phyloP scores from a whole-genome alignment of 2,888 invertebrate species.

The Amblyjoppa proteus region DNA sequence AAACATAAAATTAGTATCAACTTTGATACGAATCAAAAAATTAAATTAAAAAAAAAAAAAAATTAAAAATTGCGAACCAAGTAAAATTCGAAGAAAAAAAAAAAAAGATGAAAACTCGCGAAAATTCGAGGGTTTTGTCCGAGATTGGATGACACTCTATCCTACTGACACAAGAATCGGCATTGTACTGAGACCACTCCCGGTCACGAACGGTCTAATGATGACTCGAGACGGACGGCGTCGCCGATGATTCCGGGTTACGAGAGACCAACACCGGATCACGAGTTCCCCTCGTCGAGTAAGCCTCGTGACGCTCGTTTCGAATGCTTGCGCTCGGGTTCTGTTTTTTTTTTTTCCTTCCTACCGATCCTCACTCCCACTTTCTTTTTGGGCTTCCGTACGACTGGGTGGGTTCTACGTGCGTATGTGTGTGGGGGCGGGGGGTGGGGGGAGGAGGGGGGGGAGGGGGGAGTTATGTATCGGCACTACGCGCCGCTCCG shows the following conservation, averaged over 20 bases:
- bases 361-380: conserved; percentile 12
- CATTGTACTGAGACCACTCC: conserved; percentile 53
- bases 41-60: neutral
- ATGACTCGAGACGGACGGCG: conserved; percentile 1
- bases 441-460: too few relatives aligned
- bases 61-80: neutral
- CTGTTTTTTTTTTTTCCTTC: neutral
- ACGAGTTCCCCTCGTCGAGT: conserved; percentile 54
- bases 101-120: neutral
- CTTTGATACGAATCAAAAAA: too few relatives aligned
- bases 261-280: conserved; percentile 46
- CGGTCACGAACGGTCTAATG: conserved; percentile 38
- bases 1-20: too few relatives aligned
- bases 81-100: neutral
- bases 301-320: conserved; percentile 71
- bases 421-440: too few relatives aligned
- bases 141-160: neutral
- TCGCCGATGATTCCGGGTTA: conserved; percentile 62
- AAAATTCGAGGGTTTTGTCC: neutral
- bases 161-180: conserved; percentile 49
- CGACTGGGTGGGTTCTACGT: conserved; percentile 1
- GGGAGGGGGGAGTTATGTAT: neutral
- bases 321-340: conserved; percentile 13
- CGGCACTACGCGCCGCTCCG: conserved; percentile 32
- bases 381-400: conserved; percentile 8